Conservation (phyloP, 2,888 invertebrate species). For the Rotaria macrura region DNA sequence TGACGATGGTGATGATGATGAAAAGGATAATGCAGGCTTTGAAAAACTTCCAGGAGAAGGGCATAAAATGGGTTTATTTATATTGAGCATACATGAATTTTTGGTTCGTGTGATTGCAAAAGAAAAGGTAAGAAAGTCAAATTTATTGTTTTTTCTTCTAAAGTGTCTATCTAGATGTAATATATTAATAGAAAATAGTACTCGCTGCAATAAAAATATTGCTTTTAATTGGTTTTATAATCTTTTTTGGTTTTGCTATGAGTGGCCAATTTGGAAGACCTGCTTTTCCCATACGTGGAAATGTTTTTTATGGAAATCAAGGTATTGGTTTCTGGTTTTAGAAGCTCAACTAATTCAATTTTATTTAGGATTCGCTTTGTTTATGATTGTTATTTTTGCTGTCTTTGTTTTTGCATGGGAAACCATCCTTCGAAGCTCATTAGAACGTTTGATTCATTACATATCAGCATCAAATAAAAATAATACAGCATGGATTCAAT, state of each 20-base stretch:
- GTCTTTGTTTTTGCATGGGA: constrained; percentile 24
- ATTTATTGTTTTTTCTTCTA: too few relatives aligned
- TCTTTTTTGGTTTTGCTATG: constrained; percentile 32
- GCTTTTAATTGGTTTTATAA: constrained; percentile 16
- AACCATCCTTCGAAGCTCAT: neutral
- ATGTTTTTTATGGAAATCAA: neutral
- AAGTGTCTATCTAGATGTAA: too few relatives aligned
- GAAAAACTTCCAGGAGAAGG: constrained; percentile 16
- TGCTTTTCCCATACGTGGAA: neutral
- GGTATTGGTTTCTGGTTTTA: neutral
- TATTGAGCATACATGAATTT: neutral
- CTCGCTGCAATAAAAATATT: neutral
- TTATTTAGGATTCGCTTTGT: constrained; percentile 28
- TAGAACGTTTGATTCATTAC: neutral
- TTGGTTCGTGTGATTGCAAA: neutral
- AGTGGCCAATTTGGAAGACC: neutral
- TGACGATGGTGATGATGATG: neutral
- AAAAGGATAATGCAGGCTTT: constrained; percentile 4
- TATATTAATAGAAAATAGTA: neutral
- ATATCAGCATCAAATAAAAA: too few relatives aligned
- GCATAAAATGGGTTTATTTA: constrained; percentile 20
- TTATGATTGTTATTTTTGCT: constrained; percentile 20
- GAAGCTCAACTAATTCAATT: neutral
- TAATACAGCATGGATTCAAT: neutral
- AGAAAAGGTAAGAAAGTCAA: neutral